Base-by-base conservation (phyloP, 2,888 invertebrate species). In the Brachyopa scutellaris region DNA sequence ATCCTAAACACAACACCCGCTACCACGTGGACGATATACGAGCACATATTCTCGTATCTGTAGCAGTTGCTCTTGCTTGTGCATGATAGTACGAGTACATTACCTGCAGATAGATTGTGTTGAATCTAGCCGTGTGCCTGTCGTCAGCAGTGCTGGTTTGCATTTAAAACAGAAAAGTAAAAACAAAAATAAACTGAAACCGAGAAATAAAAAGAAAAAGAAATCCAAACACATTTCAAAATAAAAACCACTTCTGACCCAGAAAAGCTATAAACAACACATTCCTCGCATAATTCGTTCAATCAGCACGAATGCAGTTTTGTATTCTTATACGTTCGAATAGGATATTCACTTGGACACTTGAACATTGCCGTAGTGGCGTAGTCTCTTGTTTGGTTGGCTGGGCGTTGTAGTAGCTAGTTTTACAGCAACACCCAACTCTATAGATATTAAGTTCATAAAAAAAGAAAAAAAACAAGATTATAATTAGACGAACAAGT, bases 61-160 rank as follows among this genome's bases (percentile, higher is more conserved):
- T 36, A 11, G 36, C 36, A 11, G n/a, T 36, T 11, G 36, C 6
- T 26, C n/a, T 36, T 36, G 47, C 13, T 3, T 26, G 6, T 17
- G 19, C 47, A 4, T 21, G 31, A n/a, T n/a, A n/a, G n/a, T 7
- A 67, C 67, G 62, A 62, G 70, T 70, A n/a, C 29, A 55, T 17
- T 21, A n/a, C 47, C 45, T 21, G 29, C 51, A 53, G 53, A 61
- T 69, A 61, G 67, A 53, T 62, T 72, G 64, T 13, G 21, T 70
- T 33, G 11, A 23, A 8, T 17, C 7, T 29, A 49, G 40, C 26
- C 53, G 45, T 70, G 31, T 59, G 31, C 33, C 26, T 38, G 67
- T 69, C 31, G 72, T 72, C 62, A 70, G 74, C n/a, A n/a, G n/a
- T n/a, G n/a, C 73, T 79, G 73, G 42, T 53, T 72, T 69, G 51